Percentiles rank a stretch among this genome's conserved stretches.
Evolutionary conservation across 2,797 vertebrate genomes (phyloP).

Genomic region (Pangasius sanitwongsei): DNA sequence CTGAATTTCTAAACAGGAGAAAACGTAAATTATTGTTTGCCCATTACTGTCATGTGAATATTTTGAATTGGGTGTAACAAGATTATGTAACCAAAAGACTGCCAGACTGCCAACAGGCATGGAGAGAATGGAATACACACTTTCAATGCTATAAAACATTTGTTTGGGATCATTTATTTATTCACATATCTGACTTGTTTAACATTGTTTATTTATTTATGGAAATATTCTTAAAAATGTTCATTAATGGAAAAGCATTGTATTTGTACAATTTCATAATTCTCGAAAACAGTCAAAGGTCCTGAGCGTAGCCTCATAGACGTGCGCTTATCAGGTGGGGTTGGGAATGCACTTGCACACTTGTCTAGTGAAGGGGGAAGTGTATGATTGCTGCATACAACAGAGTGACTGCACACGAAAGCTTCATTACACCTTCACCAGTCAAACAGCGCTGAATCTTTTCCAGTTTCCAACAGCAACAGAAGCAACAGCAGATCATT

Average conservation of each 20-base stretch:
- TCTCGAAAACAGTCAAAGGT: not conserved
- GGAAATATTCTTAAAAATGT: not conserved
- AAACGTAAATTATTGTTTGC: not conserved
- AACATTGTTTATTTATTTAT: not conserved
- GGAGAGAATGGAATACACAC: not conserved
- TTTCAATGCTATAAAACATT: not conserved
- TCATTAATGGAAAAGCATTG: not conserved
- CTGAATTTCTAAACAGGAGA: not conserved
- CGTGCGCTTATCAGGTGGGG: not conserved
- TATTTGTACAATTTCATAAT: not conserved
- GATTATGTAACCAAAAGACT: not conserved
- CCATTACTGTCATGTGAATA: not conserved
- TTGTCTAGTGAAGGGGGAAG: not conserved
- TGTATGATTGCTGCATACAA: not conserved
- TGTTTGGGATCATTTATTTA: not conserved
- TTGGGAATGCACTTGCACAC: not conserved
- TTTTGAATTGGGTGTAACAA: not conserved
- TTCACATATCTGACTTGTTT: not conserved
- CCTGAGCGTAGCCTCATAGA: no score
- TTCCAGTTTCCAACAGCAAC: conserved; percentile 42
- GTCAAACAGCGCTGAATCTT: conserved; percentile 22
- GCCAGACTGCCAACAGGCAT: not conserved
- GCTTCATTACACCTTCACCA: conserved; percentile 39
- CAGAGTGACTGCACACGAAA: conserved; percentile 32
- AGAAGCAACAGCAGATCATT: not conserved